Evolutionary conservation across 2,113 vertebrate genomes (phyloP).

Genomic region (Columba livia): DNA sequence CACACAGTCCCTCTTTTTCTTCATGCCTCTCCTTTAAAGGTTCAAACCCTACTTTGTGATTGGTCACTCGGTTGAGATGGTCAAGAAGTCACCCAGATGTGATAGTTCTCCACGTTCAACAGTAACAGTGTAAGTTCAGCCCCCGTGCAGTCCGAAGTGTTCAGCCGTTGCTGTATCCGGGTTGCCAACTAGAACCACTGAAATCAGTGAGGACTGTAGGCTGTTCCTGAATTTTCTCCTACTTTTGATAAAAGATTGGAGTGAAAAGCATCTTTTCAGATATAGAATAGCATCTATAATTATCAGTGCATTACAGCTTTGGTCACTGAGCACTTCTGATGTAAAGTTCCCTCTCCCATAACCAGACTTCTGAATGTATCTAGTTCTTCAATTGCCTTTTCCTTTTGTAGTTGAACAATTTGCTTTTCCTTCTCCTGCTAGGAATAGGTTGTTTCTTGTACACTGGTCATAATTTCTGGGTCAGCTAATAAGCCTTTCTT

Average conservation of each 20-base stretch:
- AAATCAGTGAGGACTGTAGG: neutral
- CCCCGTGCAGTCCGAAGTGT: neutral
- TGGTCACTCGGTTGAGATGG: neutral
- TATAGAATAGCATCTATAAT: neutral
- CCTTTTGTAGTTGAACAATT: neutral
- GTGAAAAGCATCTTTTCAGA: neutral
- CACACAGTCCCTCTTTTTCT: neutral
- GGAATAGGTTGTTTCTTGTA: neutral
- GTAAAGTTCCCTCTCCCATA: neutral
- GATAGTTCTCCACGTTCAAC: neutral
- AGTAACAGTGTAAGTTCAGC: neutral
- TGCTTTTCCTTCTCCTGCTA: neutral
- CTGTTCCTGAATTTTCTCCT: neutral
- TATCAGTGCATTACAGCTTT: neutral
- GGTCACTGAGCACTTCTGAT: neutral
- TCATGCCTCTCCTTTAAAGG: neutral
- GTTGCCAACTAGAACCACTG: neutral
- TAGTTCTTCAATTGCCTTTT: neutral
- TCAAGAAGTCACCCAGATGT: neutral
- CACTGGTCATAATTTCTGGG: slow-evolving; percentile 14
- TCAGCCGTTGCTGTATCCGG: neutral
- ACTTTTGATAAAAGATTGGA: neutral
- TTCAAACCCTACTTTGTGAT: neutral
- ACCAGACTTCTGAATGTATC: neutral
- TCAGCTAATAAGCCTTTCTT: slow-evolving; percentile 20